These are phyloP conservation scores for Luidia sarsii DNA, from an alignment of 53 echinoderm and acorn worm genomes.

Conservation along the genomic window DNA sequence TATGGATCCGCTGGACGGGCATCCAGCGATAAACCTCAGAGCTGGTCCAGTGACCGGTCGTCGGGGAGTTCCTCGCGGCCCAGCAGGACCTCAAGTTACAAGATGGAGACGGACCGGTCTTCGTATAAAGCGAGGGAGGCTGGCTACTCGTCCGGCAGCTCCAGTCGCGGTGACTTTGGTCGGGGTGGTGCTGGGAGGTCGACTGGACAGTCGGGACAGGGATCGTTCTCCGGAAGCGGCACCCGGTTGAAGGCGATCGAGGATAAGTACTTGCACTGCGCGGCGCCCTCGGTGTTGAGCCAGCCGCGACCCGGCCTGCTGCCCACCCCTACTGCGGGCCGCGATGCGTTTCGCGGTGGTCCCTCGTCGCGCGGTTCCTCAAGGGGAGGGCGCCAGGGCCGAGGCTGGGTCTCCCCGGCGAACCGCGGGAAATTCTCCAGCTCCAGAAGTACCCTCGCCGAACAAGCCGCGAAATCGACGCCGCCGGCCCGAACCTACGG, in stretches of 20 bases:
- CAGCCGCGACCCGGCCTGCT: background rate
- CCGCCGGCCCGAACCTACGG: background rate
- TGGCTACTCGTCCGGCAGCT: no score
- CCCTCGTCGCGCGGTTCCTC: background rate
- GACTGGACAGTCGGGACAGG: no score
- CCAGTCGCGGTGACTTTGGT: no score
- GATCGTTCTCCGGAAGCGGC: background rate
- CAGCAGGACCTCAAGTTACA: no score
- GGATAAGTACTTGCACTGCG: conserved; percentile 21
- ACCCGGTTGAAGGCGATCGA: conserved; percentile 35
- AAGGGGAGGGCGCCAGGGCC: background rate
- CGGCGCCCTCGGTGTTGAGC: background rate
- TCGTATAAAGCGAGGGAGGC: no score
- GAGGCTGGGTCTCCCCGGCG: background rate
- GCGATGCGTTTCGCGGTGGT: no score
- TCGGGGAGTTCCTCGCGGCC: no score
- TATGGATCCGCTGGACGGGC: background rate
- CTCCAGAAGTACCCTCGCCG: background rate
- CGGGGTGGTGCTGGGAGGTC: no score
- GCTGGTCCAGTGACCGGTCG: background rate
- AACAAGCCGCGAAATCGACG: background rate
- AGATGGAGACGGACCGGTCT: no score
- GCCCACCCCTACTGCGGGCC: no score
- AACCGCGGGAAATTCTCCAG: no score
- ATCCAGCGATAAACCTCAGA: background rate